Evolutionary conservation across 2,113 vertebrate species (phyloP), one percentile per base, ranked within the genome.

Genomic region (Nerophis lumbriciformis): DNA sequence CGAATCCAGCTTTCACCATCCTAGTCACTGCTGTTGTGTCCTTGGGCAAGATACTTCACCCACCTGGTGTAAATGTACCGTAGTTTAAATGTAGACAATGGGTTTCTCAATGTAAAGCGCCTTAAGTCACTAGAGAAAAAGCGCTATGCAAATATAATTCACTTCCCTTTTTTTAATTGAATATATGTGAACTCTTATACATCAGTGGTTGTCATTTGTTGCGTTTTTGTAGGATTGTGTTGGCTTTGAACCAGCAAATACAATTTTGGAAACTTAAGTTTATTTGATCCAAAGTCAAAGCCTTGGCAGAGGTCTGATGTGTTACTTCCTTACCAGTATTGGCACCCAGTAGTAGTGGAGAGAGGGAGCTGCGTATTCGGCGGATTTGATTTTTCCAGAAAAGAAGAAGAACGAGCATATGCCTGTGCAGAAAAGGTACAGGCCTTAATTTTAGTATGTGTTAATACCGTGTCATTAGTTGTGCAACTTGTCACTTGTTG

Each of bases 281-380:
- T 9, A 53, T 35, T 3, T 13, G 21, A 35, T 6, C 10, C 21
- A 53, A 52, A 28, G 19, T 52, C 10, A 28, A 28, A 52, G 19
- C 19, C 16, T 12, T n/a, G 5, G 16, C 5, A 51, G 19, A n/a
- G 3, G 19, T 11, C 16, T 58, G 55, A 7, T n/a, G 14, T 44
- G 16, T 6, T 44, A 3, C 7, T 7, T 53, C 81, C 87, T 88
- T 83, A 99, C 96, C 93, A 98, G 67, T 54, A 98, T 94, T 0
- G 96, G 96, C 5, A 99, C 93, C 96, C 96, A 99, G 83, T 98
- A 97, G 66, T 97, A 98, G 71, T 98, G 96, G 11, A 99, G 92
- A 19, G 93, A 28, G 0, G 95, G 96, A 0, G 92, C 88, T 0
- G 92, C 90, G 19, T 95, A 92, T 66, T 97, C 85, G 0, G 93